Conservation (phyloP, 2,888 invertebrate genomes). For the Ectemnius continuus region DNA sequence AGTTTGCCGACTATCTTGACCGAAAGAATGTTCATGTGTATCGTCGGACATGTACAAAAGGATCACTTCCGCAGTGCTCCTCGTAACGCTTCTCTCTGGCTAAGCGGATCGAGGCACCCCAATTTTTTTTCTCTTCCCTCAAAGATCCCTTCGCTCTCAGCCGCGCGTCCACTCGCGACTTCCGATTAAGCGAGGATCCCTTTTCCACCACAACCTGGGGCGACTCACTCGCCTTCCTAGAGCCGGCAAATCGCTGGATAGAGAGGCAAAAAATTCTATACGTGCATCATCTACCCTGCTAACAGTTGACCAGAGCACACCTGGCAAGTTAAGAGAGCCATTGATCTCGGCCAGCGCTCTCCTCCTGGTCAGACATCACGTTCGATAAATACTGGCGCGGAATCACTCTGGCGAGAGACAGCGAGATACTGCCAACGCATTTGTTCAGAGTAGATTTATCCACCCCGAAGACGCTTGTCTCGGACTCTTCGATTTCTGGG, state of each 20-base stretch:
- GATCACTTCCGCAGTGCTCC: constrained; percentile 40
- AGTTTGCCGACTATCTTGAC: no score
- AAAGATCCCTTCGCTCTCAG: constrained; percentile 29
- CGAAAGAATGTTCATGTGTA: constrained; percentile 8
- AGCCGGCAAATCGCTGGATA: constrained; percentile 20
- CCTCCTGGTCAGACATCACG: constrained; percentile 48
- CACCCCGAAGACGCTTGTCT: background rate
- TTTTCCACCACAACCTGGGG: constrained; percentile 20
- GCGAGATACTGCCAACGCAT: constrained; percentile 17
- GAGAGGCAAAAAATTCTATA: constrained; percentile 20
- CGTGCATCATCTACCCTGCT: constrained; percentile 16
- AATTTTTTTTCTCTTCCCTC: constrained; percentile 43
- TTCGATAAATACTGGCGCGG: constrained; percentile 32
- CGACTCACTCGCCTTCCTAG: constrained; percentile 12
- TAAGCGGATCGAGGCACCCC: constrained; percentile 63
- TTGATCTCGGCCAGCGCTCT: constrained; percentile 51
- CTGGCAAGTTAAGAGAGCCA: constrained; percentile 54
- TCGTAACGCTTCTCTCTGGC: constrained; percentile 35
- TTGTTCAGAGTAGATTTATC: constrained; percentile 33
- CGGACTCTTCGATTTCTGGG: constrained; percentile 9
- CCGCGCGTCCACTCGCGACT: constrained; percentile 50
- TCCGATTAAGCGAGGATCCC: constrained; percentile 44
- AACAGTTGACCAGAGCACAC: constrained; percentile 54
- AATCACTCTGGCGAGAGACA: background rate
- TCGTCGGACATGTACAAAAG: constrained; percentile 43